Evolutionary conservation across 1,140 invertebrate genomes (phyloP), one percentile per base, ranked within the genome.

Genomic region (Galleria mellonella): DNA sequence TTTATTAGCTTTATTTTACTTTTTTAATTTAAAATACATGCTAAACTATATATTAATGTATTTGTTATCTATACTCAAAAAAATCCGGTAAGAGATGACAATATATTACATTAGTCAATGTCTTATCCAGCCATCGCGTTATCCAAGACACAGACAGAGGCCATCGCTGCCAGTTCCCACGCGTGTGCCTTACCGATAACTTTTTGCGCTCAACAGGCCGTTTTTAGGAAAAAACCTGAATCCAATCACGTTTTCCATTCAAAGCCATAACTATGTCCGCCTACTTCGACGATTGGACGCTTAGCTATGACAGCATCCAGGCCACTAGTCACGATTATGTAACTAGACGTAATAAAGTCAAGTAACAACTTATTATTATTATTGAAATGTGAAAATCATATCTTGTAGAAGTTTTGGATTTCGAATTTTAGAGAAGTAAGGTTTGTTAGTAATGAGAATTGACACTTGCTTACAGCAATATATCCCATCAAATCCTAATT

Each of bases 241-340:
- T 65, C 59, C 64, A 67, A 74, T 83, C 81, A 84, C 81, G 78
- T 79, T 84, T 77, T 67, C 65, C 60, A 72, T 79, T 78, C 57
- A 77, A 67, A 48, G 44, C 47, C 48, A 53, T 23, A 23, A 6
- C 17, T 57, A 43, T 28, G 36, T 44, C 61, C 46, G 51, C 50
- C 51, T 56, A 64, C 55, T 48, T 52, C 47, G 47, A 36, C 45
- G 59, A 70, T 63, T 63, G 55, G 57, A 40, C 43, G 49, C 28
- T 43, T 40, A 28, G 27, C 14, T 43, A 39, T 54, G 11, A 36
- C 43, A 31, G 32, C 38, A 41, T 47, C 38, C 32, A 31, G 6
- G 17, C 17, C 17, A 47, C 17, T 37, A 3, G 17, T 37, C 9
- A 32, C n/a, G 23, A 47, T 47, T 47, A 42, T 41, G 37, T 47